Percentiles rank a stretch among this genome's conserved stretches.
phyloP scores from a whole-genome alignment of 2,888 invertebrate species.

The Ochlodes sylvanus region DNA sequence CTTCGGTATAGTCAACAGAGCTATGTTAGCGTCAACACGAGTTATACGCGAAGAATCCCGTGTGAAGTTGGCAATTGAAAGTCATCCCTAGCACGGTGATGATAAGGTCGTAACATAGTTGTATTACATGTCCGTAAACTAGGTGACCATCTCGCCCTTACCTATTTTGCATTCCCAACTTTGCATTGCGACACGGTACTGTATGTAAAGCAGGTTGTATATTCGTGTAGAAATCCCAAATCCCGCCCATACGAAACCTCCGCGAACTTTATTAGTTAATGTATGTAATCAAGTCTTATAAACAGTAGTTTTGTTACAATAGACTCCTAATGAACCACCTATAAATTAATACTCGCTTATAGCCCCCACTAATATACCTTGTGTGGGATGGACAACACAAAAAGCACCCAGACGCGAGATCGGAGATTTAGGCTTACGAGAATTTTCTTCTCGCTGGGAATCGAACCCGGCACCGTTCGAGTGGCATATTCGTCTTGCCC shows the following conservation, averaged over 20 bases:
- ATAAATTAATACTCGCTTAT: no score
- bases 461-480: no score
- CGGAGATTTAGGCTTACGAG: no score
- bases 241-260: neutral
- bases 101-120: constrained; percentile 12
- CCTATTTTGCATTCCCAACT: constrained; percentile 55
- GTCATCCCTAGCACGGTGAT: neutral
- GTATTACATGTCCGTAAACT: constrained; percentile 23
- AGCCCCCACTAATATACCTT: no score
- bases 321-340: neutral
- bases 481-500: no score
- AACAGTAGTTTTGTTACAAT: neutral
- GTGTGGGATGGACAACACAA: no score
- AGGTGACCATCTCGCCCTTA: constrained; percentile 38
- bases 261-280: constrained; percentile 25
- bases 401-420: no score
- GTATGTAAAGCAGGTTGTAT: constrained; percentile 42
- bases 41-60: constrained; percentile 51
- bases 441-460: no score
- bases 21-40: constrained; percentile 57
- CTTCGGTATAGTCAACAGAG: constrained; percentile 60
- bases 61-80: constrained; percentile 14
- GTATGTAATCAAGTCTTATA: neutral
- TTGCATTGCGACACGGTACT: constrained; percentile 47
- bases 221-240: constrained; percentile 27